A percentile compares a stretch with the other conserved stretches of the same genome.
These are phyloP conservation scores for Aptenodytes forsteri DNA, from an alignment of 2,113 vertebrate species.

Conservation along the genomic window DNA sequence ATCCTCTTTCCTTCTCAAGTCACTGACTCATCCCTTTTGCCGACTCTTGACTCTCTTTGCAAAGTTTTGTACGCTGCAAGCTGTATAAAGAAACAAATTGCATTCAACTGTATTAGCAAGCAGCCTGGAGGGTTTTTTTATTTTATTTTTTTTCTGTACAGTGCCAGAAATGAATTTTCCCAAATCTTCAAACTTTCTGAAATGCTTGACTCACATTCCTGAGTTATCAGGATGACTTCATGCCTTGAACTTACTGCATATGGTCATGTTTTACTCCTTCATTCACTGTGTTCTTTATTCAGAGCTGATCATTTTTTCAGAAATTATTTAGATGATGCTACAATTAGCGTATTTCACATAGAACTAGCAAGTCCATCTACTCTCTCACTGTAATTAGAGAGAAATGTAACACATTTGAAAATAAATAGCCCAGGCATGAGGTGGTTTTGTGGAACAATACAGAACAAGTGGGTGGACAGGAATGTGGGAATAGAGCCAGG, in stretches of 20 bases:
- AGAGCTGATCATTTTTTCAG: neutral
- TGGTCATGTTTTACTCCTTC: neutral
- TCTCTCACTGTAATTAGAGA: conserved; percentile 35
- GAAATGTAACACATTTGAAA: conserved; percentile 31
- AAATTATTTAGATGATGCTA: conserved; percentile 1
- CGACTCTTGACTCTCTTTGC: neutral
- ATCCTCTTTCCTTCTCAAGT: conserved; percentile 25
- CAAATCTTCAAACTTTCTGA: neutral
- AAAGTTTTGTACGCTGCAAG: conserved; percentile 36
- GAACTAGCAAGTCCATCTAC: conserved; percentile 1
- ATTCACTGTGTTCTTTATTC: conserved; percentile 7
- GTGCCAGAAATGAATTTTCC: neutral
- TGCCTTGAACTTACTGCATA: neutral
- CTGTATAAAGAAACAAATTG: conserved; percentile 44
- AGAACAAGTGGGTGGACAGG: conserved; percentile 43
- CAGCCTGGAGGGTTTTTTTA: neutral
- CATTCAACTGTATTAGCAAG: neutral
- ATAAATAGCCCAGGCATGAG: conserved; percentile 43
- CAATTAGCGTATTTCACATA: conserved; percentile 8
- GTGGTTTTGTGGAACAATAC: conserved; percentile 41
- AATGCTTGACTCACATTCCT: neutral
- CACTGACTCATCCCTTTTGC: conserved; percentile 33
- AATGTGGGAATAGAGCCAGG: conserved; percentile 18
- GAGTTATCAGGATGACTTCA: neutral
- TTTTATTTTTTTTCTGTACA: neutral